These are phyloP conservation scores for Otolemur crassicaudatus DNA, from an alignment of 2,797 vertebrate species.

Conservation along the genomic window DNA sequence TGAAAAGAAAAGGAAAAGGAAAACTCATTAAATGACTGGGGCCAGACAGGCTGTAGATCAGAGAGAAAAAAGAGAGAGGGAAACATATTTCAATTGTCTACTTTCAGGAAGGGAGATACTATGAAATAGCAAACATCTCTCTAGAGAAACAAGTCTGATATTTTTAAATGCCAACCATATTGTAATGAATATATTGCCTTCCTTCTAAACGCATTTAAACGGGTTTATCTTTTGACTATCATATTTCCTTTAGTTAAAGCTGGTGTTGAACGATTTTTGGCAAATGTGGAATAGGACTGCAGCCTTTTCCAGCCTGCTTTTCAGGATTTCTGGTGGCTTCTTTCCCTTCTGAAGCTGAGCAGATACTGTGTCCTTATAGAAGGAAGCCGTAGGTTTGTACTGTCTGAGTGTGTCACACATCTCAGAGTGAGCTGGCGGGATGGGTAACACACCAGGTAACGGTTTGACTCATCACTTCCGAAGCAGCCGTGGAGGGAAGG, in stretches of 20 bases:
- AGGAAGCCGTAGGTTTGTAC: background rate
- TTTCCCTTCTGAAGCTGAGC: background rate
- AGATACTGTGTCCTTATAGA: background rate
- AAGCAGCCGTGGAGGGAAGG: background rate
- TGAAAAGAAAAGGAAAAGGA: background rate
- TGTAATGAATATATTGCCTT: slow-evolving; percentile 56
- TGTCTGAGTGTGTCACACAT: background rate
- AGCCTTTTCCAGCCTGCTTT: slow-evolving; percentile 26
- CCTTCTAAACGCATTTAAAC: slow-evolving; percentile 60
- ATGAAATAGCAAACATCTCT: slow-evolving; percentile 59
- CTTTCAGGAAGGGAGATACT: slow-evolving; percentile 18
- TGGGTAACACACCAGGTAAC: background rate
- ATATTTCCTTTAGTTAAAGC: slow-evolving; percentile 25
- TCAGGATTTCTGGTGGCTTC: slow-evolving; percentile 5
- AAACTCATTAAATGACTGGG: slow-evolving; percentile 4
- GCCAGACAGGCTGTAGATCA: slow-evolving; percentile 23
- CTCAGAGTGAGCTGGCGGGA: background rate
- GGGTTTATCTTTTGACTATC: slow-evolving; percentile 53
- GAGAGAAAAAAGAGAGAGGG: background rate
- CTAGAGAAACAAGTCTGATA: slow-evolving; percentile 46
- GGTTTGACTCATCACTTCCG: background rate
- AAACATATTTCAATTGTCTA: slow-evolving; percentile 55
- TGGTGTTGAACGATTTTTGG: background rate
- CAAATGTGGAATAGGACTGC: background rate
- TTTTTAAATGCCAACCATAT: slow-evolving; percentile 54